Evolutionary conservation across 2,113 vertebrate species (phyloP).

Genomic region (Misgurnus anguillicaudatus): DNA sequence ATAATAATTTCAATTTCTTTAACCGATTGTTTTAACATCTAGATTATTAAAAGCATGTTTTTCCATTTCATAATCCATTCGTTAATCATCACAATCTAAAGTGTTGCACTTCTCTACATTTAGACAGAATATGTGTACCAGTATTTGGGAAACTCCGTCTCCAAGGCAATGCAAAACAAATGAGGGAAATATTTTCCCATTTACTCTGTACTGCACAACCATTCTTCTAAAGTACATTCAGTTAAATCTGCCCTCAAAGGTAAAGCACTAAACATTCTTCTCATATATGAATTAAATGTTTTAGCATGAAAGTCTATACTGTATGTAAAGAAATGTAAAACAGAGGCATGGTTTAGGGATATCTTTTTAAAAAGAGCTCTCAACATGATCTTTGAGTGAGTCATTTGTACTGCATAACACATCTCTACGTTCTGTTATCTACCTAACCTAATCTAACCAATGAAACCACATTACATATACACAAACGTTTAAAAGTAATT

Average conservation of each 20-base stretch:
- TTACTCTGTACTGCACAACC: constrained; percentile 49
- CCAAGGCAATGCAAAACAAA: constrained; percentile 61
- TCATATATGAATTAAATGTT: background rate
- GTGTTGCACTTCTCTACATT: background rate
- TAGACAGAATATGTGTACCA: constrained; percentile 33
- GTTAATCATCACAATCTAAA: constrained; percentile 5
- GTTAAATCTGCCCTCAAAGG: background rate
- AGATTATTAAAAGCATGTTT: background rate
- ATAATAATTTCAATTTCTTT: too few species aligned
- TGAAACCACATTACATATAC: background rate
- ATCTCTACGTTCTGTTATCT: background rate
- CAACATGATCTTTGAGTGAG: background rate
- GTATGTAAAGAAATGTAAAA: background rate
- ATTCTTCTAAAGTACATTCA: background rate
- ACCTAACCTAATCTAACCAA: background rate
- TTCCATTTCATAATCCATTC: background rate
- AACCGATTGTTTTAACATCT: background rate
- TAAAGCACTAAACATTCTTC: background rate
- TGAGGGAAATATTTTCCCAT: constrained; percentile 44
- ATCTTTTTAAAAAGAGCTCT: background rate
- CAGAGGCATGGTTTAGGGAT: background rate
- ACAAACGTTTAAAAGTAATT: background rate
- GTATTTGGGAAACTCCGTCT: constrained; percentile 48
- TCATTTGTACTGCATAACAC: background rate
- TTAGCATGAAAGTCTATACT: background rate